Base-by-base conservation (phyloP, 2,113 vertebrate species). In the Albula glossodonta region DNA sequence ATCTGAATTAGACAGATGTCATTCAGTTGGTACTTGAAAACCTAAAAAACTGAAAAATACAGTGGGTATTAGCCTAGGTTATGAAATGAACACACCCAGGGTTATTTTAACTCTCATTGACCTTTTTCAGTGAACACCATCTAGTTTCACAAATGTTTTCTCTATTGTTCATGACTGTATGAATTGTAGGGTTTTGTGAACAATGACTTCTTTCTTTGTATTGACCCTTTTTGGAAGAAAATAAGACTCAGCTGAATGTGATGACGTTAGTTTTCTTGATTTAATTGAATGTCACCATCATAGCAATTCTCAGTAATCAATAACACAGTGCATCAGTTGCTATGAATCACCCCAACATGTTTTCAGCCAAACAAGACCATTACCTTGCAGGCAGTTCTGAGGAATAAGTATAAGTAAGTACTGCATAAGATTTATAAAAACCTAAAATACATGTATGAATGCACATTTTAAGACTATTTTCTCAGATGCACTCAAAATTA, bases 81-180 rank as follows among this genome's bases (percentile, higher is more conserved):
- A 60, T 60, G 12, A 60, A 5, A 60, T 4, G 56, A 60, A 60
- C 10, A 60, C 56, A 60, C 56, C 31, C 56, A 12, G 56, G 3
- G 9, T 60, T 60, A 3, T 60, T 92, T 93, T 92, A 85, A 85
- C 83, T n/a, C 6, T 41, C 49, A 41, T 77, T 79, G 56, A 15
- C 56, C 12, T 77, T 7, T 11, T 5, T 56, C 11, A 60, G 11
- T 12, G 53, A 12, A 56, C 12, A 60, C 11, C 1, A 15, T 15
- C 11, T 56, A 8, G 13, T 56, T 19, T 49, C 77, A 41, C 10
- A 51, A 5, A 49, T n/a, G 51, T 49, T 83, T 17, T 10, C 2
- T 15, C 9, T 60, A 60, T 60, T 4, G 57, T 60, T 60, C 17
- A 60, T 66, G 5, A 15, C 17, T 22, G 9, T 19, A 22, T 2